These are phyloP conservation scores for Albula glossodonta DNA, from an alignment of 2,113 vertebrate genomes.

Conservation along the genomic window DNA sequence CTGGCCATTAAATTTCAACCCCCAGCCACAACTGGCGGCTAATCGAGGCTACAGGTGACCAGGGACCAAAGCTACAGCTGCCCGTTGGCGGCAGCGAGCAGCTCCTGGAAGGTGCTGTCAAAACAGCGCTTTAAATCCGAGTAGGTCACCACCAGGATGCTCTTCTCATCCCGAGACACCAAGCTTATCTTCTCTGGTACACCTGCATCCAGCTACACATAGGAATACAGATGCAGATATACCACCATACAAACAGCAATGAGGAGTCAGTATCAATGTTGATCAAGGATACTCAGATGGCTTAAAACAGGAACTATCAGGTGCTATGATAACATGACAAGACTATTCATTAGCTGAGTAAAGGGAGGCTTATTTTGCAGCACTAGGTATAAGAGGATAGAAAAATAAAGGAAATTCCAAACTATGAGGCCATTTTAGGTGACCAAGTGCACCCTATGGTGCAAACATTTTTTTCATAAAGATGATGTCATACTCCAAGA, in stretches of 20 bases:
- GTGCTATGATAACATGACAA: too few relatives aligned
- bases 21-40: not conserved
- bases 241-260: not conserved
- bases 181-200: conserved; percentile 99
- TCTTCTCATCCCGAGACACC: conserved; percentile 98
- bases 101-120: conserved; percentile 99
- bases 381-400: not conserved
- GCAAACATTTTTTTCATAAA: too few relatives aligned
- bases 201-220: conserved; percentile 87
- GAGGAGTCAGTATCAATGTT: not conserved
- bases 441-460: too few relatives aligned
- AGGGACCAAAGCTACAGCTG: conserved; percentile 84
- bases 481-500: too few relatives aligned
- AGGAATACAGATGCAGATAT: conserved; percentile 6
- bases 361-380: not conserved
- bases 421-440: too few relatives aligned
- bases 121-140: conserved; percentile 99
- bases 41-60: conserved; percentile 70
- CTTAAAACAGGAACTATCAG: not conserved
- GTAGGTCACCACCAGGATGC: conserved; percentile 97
- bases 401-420: too few relatives aligned
- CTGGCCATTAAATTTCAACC: conserved; percentile 41
- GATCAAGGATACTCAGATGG: not conserved
- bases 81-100: conserved; percentile 87
- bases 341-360: not conserved